Conservation (phyloP, 2,113 vertebrate species). For the Natator depressus region DNA sequence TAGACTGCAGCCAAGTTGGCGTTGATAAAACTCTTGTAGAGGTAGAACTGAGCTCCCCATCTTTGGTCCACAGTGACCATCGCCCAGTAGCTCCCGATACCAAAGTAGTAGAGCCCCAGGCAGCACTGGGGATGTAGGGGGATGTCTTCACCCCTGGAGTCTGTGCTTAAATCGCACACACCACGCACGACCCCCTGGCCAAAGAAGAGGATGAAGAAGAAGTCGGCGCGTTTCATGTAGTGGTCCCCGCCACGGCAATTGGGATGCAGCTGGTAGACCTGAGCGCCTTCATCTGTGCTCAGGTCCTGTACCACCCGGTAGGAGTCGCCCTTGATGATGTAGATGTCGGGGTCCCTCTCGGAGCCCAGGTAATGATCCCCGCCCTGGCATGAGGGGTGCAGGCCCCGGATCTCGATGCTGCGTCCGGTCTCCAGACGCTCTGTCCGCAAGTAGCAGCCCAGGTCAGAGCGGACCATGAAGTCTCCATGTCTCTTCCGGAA, state of each 20-base stretch:
- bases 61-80: neutral
- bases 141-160: neutral
- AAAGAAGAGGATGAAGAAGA: neutral
- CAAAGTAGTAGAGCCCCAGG: constrained; percentile 16
- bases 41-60: neutral
- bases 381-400: neutral
- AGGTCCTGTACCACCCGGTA: neutral
- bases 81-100: neutral
- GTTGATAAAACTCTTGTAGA: neutral
- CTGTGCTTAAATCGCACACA: neutral
- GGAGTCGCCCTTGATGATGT: neutral
- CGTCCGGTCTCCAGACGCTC: neutral
- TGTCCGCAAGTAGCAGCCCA: neutral
- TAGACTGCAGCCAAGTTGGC: neutral
- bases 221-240: neutral
- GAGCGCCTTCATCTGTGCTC: neutral
- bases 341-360: neutral
- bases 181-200: neutral
- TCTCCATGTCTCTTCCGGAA: neutral
- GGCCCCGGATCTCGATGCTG: neutral
- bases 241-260: neutral
- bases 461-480: neutral
- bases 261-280: neutral
- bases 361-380: neutral
- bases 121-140: neutral